These are phyloP conservation scores for Drepana arcuata DNA, from an alignment of 1,140 invertebrate genomes.

Conservation along the genomic window DNA sequence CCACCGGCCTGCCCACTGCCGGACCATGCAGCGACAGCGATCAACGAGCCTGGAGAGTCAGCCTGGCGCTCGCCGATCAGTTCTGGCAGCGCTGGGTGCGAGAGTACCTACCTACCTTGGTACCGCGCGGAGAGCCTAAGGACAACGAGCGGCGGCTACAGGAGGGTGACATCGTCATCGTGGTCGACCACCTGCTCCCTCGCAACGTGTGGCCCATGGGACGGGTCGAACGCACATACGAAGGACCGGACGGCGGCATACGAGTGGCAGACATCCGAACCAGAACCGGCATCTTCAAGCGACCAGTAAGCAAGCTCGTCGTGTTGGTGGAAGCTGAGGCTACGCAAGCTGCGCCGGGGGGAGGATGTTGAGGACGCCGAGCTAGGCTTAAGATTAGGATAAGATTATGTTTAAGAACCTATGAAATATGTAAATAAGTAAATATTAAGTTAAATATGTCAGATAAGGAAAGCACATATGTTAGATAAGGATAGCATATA, in stretches of 20 bases:
- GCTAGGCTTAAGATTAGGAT: too few relatives aligned
- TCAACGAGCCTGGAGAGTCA: constrained; percentile 10
- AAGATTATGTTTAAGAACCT: too few relatives aligned
- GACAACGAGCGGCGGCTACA: neutral
- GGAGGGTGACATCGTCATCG: constrained; percentile 6
- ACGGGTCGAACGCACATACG: constrained; percentile 16
- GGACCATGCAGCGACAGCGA: constrained; percentile 9
- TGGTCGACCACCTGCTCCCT: constrained; percentile 3
- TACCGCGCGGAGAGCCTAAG: constrained; percentile 4
- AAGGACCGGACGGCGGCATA: constrained; percentile 21
- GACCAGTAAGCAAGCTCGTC: constrained; percentile 1
- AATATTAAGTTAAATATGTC: too few relatives aligned
- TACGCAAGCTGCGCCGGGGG: too few relatives aligned
- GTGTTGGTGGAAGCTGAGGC: too few relatives aligned
- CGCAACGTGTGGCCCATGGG: constrained; percentile 19
- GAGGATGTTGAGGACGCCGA: too few relatives aligned
- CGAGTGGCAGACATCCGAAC: constrained; percentile 21
- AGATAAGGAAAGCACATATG: too few relatives aligned
- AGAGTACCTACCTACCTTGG: constrained; percentile 21
- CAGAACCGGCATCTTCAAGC: constrained; percentile 2
- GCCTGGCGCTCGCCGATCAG: constrained; percentile 18
- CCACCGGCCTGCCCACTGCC: constrained; percentile 11
- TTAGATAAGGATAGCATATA: too few relatives aligned
- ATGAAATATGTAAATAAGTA: too few relatives aligned
- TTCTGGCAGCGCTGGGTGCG: constrained; percentile 25